Percentiles rank a stretch among this genome's conserved stretches.
Evolutionary conservation across 2,888 invertebrate species (phyloP).

Genomic region (Drosophila lutescens): DNA sequence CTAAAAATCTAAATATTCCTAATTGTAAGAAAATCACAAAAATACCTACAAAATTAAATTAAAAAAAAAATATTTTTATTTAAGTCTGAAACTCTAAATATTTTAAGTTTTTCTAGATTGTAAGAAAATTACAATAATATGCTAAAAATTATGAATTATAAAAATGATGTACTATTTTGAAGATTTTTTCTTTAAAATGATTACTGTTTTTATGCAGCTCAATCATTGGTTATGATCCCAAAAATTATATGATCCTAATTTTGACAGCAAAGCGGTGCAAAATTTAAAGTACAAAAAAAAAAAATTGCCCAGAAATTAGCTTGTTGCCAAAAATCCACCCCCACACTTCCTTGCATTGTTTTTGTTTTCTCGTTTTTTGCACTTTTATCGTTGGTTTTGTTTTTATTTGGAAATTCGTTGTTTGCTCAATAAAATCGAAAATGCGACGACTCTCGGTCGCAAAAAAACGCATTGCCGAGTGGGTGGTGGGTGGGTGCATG

Average conservation of each 20-base stretch:
- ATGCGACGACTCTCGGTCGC: conserved; percentile 54
- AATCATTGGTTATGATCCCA: no score
- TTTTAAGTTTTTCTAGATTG: no score
- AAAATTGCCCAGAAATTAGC: not conserved
- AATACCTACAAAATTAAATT: not conserved
- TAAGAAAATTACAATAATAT: no score
- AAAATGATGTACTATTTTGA: no score
- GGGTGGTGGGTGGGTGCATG: not conserved
- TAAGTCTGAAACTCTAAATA: no score
- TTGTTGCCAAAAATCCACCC: not conserved
- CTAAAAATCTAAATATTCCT: not conserved
- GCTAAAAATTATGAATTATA: no score
- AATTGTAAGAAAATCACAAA: no score
- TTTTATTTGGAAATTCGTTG: conserved; percentile 82
- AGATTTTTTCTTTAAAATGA: no score
- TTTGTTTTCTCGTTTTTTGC: conserved; percentile 56
- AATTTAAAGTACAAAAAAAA: not conserved
- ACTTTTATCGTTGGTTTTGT: conserved; percentile 76
- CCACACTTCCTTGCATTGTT: conserved; percentile 2
- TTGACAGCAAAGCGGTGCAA: no score
- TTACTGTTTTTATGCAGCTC: no score
- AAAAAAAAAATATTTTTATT: no score
- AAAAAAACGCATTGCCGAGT: conserved; percentile 36
- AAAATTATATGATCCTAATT: no score
- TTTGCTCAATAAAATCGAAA: conserved; percentile 84